phyloP scores from a whole-genome alignment of 37 sponge, comb jelly and placozoan genomes.

The Oopsacas minuta region DNA sequence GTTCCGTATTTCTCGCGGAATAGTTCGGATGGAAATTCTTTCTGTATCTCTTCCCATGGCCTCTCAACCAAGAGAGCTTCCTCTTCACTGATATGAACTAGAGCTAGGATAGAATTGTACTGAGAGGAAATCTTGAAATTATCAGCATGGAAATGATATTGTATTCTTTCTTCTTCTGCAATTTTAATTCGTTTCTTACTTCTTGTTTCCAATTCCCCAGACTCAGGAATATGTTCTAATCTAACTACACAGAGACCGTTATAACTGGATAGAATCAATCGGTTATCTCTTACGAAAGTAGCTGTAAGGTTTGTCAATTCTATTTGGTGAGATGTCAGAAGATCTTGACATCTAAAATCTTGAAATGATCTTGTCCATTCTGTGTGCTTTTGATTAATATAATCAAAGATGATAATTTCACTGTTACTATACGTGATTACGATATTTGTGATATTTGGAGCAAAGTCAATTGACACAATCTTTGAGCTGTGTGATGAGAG shows the following conservation, averaged over 20 bases:
- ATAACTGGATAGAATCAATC: not conserved
- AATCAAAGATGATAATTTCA: not conserved
- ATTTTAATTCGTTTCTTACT: not conserved
- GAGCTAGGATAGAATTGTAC: slow-evolving; percentile 23
- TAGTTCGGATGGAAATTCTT: slow-evolving; percentile 38
- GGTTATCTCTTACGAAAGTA: not conserved
- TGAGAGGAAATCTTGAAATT: not conserved
- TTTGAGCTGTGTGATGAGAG: not conserved
- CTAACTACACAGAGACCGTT: not conserved
- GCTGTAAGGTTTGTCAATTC: not conserved
- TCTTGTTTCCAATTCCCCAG: not conserved
- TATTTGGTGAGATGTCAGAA: not conserved
- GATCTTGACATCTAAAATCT: not conserved
- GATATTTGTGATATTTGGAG: not conserved
- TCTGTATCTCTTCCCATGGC: slow-evolving; percentile 29
- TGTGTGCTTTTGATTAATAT: not conserved
- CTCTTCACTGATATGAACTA: not conserved
- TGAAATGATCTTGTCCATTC: not conserved
- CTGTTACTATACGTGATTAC: not conserved
- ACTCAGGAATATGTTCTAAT: not conserved
- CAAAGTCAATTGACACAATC: not conserved
- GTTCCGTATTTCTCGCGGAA: slow-evolving; percentile 37
- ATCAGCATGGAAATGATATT: not conserved
- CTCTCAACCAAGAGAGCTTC: slow-evolving; percentile 37
- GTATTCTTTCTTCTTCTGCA: not conserved